Evolutionary conservation across 1,140 invertebrate species (phyloP), one percentile per base, ranked within the genome.

Genomic region (Lysiphlebus fabarum): DNA sequence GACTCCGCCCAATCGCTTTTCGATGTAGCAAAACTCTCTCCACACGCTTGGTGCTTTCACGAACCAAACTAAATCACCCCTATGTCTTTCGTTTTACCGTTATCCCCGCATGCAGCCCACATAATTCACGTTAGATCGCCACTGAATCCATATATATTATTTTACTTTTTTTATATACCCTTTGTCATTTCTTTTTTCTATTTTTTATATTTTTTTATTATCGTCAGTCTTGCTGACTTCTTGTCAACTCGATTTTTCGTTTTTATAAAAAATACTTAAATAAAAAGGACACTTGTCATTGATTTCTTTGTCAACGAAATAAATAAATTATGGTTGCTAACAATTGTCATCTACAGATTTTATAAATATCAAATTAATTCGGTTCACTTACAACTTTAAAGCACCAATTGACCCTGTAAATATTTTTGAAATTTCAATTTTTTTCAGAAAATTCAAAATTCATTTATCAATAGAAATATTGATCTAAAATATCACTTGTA

Each of bases 1-100:
- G 55, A 17, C 66, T 62, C 64, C 59, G 53, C 66, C 62, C 62
- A 64, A 61, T 50, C 64, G 54, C 56, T 65, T 60, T 61, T 57
- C 54, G 42, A 56, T 61, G 41, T 53, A 56, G 54, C 47, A 26
- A 26, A n/a, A n/a, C n/a, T n/a, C n/a, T n/a, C 47, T 33, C 47
- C 47, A 14, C 34, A 51, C 49, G 49, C 49, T 51, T 36, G 11
- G 36, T 14, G 34, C 49, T 51, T 58, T 63, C 54, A 54, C 55
- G 45, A 44, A 55, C 53, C 17, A 61, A 58, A 42, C 54, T 57
- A 49, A 48, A 38, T 57, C 44, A 34, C 36, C 34, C 34, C 49
- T 37, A 38, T 49, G n/a, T 43, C 41, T 42, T 43, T 57, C 56
- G 26, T 58, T 58, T 58, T 14, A 10, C 26, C 37, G 38, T 50